Base-by-base conservation (phyloP, 2,888 invertebrate species). In the Acrobasis repandana region DNA sequence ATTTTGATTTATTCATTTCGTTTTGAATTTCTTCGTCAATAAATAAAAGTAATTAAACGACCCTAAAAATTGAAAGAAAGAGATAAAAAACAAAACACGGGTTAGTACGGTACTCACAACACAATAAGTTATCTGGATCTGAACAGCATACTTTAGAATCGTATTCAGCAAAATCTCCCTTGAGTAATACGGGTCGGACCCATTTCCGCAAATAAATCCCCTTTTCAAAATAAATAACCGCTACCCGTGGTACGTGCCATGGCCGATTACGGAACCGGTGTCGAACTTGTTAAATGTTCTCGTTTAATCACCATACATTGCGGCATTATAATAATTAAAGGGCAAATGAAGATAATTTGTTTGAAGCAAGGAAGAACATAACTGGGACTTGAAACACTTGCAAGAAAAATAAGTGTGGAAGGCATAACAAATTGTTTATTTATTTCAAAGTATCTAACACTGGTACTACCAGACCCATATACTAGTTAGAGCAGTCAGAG, bases 191-290 rank as follows among this genome's bases (percentile, higher is more conserved):
- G 86, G 88, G 88, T 87, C 83, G 79, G 82, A 78, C 85, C 86
- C 85, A 82, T 85, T 86, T 84, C 86, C 85, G 85, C 83, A 85
- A 84, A 89, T 88, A 89, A 88, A 88, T 87, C 86, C 85, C 79
- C 76, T 79, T 79, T 79, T 85, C 83, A 85, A 86, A 85, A 86
- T 87, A 88, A 87, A 87, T 87, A 88, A 86, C 83, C 83, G 79
- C 80, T 75, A 75, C 75, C 72, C 75, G n/a, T 73, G 67, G 74
- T 70, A 68, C 64, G 66, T 69, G 76, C 69, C 71, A 68, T 63
- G 73, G 73, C 70, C 74, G 74, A 77, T 76, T 77, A 77, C 70
- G 63, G 68, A 70, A 67, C 67, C 64, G 77, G 77, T 80, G 81
- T 81, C 75, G 73, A 75, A 75, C 73, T 69, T 60, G 67, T 70